phyloP scores from a whole-genome alignment of 2,797 vertebrate genomes.

The Echiichthys vipera region DNA sequence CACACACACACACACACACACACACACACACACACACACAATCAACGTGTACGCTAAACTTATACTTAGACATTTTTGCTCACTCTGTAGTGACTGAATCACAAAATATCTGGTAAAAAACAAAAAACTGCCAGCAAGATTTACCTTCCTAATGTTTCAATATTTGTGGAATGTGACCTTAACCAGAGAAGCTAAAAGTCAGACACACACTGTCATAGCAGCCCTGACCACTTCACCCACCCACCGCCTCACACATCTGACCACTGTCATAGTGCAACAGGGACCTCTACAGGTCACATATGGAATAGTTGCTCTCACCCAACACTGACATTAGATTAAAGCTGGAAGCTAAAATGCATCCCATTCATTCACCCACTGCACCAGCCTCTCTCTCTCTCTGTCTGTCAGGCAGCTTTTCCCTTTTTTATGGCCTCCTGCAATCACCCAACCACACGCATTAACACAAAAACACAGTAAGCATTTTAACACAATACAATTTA shows the following conservation, averaged over 20 bases:
- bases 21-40: neutral
- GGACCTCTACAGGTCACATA: slow-evolving; percentile 67
- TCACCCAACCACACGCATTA: neutral
- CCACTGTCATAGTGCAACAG: slow-evolving; percentile 50
- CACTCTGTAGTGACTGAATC: neutral
- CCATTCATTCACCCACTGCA: slow-evolving; percentile 61
- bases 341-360: slow-evolving; percentile 42
- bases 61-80: neutral
- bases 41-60: neutral
- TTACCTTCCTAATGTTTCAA: neutral
- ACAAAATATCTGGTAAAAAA: neutral
- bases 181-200: slow-evolving; percentile 29
- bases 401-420: slow-evolving; percentile 33
- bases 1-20: neutral
- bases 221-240: slow-evolving; percentile 12
- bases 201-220: slow-evolving; percentile 14
- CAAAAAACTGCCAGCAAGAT: neutral
- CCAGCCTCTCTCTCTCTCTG: slow-evolving; percentile 32
- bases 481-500: slow-evolving; percentile 1
- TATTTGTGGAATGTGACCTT: slow-evolving; percentile 44
- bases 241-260: neutral
- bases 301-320: slow-evolving; percentile 7
- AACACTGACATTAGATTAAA: slow-evolving; percentile 23
- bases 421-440: slow-evolving; percentile 10
- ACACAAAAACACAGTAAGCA: slow-evolving; percentile 1